phyloP scores from a whole-genome alignment of 1,140 invertebrate species.

The Stegodyphus dumicola region DNA sequence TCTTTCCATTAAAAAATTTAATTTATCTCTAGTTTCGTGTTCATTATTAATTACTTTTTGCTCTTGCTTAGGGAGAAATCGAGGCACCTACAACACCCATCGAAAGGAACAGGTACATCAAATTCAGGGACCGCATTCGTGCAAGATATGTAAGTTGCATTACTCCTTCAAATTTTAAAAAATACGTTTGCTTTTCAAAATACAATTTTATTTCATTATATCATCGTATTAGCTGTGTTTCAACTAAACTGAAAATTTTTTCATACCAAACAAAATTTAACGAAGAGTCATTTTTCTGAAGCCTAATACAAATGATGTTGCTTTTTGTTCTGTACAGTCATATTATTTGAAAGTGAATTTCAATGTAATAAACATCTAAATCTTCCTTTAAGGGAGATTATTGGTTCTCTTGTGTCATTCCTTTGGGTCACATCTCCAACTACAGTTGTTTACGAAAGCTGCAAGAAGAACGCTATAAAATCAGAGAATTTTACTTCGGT shows the following conservation, averaged over 20 bases:
- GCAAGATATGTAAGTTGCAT: conserved; percentile 69
- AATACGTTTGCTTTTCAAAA: neutral
- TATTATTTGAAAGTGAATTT: too few relatives aligned
- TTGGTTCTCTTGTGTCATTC: conserved; percentile 92
- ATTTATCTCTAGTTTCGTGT: neutral
- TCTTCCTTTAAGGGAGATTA: conserved; percentile 70
- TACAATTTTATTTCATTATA: neutral
- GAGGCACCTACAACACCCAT: conserved; percentile 74
- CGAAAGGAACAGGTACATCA: conserved; percentile 83
- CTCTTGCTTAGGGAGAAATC: conserved; percentile 50
- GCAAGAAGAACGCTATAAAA: conserved; percentile 95
- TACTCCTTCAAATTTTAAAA: neutral
- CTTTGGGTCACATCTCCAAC: conserved; percentile 95
- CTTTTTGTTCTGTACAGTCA: too few relatives aligned
- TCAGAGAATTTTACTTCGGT: conserved; percentile 95
- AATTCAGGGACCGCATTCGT: conserved; percentile 87
- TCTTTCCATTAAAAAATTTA: neutral
- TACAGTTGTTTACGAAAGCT: conserved; percentile 97
- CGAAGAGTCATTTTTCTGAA: too few relatives aligned
- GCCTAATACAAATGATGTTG: too few relatives aligned
- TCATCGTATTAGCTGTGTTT: too few relatives aligned
- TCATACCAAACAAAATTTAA: too few relatives aligned
- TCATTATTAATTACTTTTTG: neutral
- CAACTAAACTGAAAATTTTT: too few relatives aligned
- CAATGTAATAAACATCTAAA: neutral